These are phyloP conservation scores for Manis javanica DNA, from an alignment of 2,797 vertebrate genomes.

Conservation along the genomic window DNA sequence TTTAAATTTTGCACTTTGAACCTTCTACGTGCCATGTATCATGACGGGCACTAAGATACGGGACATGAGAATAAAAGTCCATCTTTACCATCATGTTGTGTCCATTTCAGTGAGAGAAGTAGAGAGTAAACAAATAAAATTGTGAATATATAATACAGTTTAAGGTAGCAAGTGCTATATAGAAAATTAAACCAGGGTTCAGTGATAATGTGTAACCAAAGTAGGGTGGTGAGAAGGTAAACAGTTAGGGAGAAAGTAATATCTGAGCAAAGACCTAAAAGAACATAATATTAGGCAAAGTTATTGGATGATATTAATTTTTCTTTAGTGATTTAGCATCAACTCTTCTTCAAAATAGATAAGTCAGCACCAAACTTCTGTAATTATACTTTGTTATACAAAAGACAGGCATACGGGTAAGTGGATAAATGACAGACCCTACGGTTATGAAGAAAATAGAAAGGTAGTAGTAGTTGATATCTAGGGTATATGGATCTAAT, in stretches of 20 bases:
- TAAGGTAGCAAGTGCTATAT: neutral
- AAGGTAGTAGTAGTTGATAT: neutral
- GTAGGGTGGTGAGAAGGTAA: neutral
- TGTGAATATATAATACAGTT: neutral
- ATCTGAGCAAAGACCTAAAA: neutral
- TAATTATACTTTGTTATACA: constrained; percentile 18
- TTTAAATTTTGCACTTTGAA: neutral
- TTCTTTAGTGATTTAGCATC: neutral
- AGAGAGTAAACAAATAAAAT: neutral
- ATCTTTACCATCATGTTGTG: neutral
- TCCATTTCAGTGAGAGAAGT: neutral
- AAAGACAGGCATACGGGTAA: neutral
- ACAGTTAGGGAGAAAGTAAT: neutral
- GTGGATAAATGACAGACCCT: neutral
- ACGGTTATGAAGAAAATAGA: constrained; percentile 18
- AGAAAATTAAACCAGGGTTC: neutral
- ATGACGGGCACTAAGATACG: neutral
- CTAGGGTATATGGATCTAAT: neutral
- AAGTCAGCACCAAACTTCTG: neutral
- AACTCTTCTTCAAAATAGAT: neutral
- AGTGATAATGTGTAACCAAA: neutral
- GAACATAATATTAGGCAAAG: neutral
- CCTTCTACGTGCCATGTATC: neutral
- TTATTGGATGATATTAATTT: neutral
- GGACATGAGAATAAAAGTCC: neutral